Conservation (phyloP, 2,888 invertebrate genomes). For the Prenolepis imparis region DNA sequence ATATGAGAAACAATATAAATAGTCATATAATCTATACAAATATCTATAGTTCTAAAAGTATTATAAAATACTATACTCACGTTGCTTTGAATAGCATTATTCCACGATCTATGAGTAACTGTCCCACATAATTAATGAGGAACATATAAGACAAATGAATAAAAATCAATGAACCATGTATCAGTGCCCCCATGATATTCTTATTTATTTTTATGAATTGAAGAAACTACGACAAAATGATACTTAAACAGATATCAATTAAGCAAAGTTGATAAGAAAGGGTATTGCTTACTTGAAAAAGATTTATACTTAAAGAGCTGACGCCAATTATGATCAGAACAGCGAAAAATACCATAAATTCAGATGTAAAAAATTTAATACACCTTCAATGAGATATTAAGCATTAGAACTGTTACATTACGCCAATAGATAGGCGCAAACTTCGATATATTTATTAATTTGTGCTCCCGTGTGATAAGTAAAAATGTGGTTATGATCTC, state of each 20-base stretch:
- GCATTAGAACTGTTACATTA: background rate
- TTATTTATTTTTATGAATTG: background rate
- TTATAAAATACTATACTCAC: slow-evolving; percentile 15
- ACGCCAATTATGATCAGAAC: slow-evolving; percentile 27
- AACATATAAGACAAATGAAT: slow-evolving; percentile 25
- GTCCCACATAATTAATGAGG: slow-evolving; percentile 21
- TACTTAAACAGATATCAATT: background rate
- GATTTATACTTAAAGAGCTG: slow-evolving; percentile 32
- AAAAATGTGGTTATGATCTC: background rate
- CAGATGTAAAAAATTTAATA: background rate
- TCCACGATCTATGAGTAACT: slow-evolving; percentile 26
- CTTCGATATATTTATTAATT: background rate
- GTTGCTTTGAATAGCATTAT: slow-evolving; percentile 14
- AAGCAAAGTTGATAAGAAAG: background rate
- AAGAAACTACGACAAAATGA: background rate
- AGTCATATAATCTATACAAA: background rate
- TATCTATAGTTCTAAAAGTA: background rate
- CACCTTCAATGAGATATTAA: slow-evolving; percentile 31
- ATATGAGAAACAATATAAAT: background rate
- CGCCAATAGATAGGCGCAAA: background rate
- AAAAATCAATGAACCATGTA: background rate
- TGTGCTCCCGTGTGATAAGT: background rate
- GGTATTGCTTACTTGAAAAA: slow-evolving; percentile 40
- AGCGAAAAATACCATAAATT: slow-evolving; percentile 1
- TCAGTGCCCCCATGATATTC: background rate